Evolutionary conservation across 2,888 invertebrate genomes (phyloP).

Genomic region (Amphimallon solstitiale): DNA sequence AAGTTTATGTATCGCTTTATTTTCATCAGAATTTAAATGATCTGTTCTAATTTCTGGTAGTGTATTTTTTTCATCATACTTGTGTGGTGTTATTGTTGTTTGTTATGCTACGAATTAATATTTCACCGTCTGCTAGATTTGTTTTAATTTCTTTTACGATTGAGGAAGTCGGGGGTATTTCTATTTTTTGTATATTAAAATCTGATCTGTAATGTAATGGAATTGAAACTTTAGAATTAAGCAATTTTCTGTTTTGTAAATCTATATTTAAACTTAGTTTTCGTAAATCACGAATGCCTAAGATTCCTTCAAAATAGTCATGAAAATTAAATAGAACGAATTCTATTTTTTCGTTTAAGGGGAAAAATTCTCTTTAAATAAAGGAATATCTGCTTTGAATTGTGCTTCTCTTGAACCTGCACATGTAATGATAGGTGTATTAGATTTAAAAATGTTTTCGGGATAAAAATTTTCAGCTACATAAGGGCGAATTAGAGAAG

Average conservation of each 20-base stretch:
- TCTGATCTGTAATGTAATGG: constrained; percentile 14
- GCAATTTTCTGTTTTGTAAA: no score
- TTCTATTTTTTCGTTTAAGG: constrained; percentile 3
- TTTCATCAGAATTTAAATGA: no score
- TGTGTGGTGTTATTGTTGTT: no score
- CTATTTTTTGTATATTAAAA: constrained; percentile 21
- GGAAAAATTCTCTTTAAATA: constrained; percentile 7
- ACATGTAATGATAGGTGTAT: constrained; percentile 16
- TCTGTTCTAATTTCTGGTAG: no score
- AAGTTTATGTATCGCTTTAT: no score
- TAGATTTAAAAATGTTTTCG: neutral
- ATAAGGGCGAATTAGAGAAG: constrained; percentile 2
- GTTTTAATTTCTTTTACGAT: neutral
- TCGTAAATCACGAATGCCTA: constrained; percentile 21
- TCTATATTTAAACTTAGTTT: no score
- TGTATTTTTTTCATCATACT: no score
- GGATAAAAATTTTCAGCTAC: no score
- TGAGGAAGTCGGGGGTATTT: neutral
- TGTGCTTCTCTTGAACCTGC: neutral
- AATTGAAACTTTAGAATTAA: no score
- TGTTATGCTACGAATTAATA: no score
- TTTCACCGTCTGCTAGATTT: neutral
- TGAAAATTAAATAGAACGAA: no score
- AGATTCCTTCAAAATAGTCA: constrained; percentile 32
- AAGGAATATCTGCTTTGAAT: constrained; percentile 10